These are phyloP conservation scores for Thecocarcelia acutangulata DNA, from an alignment of 2,888 invertebrate species.

Conservation along the genomic window DNA sequence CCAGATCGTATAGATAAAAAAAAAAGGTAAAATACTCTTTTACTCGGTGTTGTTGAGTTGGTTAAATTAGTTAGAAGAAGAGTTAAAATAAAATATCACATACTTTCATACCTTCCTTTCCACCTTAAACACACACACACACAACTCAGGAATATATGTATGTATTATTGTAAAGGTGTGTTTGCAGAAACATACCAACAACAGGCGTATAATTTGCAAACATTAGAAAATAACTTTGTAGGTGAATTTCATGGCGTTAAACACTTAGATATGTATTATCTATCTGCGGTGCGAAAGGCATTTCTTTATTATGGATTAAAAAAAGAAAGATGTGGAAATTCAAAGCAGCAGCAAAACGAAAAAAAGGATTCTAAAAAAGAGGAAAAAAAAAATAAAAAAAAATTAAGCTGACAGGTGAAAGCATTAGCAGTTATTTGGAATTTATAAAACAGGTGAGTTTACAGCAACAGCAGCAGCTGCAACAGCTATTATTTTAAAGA, in stretches of 20 bases:
- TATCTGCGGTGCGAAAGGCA: conserved; percentile 35
- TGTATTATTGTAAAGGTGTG: conserved; percentile 9
- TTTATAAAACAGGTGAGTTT: conserved; percentile 33
- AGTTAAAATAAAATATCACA: conserved; percentile 42
- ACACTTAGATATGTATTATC: conserved; percentile 18
- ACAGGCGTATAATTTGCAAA: too few species aligned
- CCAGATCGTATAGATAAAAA: conserved; percentile 15
- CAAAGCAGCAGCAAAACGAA: conserved; percentile 1
- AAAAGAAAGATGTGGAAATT: conserved; percentile 55
- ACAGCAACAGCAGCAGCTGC: conserved; percentile 23
- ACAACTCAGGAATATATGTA: conserved; percentile 2
- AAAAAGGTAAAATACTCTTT: neutral
- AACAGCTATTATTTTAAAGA: conserved; percentile 54
- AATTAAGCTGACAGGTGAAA: conserved; percentile 59
- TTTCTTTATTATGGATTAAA: conserved; percentile 53
- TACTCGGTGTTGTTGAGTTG: conserved; percentile 53
- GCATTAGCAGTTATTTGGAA: conserved; percentile 52
- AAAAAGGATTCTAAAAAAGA: neutral
- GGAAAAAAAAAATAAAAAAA: conserved; percentile 17
- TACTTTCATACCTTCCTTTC: neutral
- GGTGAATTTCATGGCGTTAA: conserved; percentile 34
- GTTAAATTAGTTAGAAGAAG: conserved; percentile 60
- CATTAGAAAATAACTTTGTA: neutral
- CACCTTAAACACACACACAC: neutral
- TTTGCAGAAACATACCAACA: neutral